These are phyloP conservation scores for Temnothorax curvispinosus DNA, from an alignment of 1,140 invertebrate species.

Conservation along the genomic window DNA sequence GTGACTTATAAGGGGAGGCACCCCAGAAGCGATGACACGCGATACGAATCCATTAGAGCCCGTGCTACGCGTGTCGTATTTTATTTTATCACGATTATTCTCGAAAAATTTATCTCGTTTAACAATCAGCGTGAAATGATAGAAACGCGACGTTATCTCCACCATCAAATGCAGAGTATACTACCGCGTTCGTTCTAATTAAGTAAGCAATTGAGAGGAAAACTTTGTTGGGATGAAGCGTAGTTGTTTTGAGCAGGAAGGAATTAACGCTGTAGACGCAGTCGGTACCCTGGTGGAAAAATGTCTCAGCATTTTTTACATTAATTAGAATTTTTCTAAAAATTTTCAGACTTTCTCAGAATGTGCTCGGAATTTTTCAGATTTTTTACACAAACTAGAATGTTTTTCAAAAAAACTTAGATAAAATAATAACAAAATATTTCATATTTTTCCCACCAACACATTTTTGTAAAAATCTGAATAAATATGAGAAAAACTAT, in stretches of 20 bases:
- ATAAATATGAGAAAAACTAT: no score
- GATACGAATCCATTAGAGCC: not conserved
- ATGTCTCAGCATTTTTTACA: no score
- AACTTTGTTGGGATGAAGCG: not conserved
- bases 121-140: not conserved
- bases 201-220: not conserved
- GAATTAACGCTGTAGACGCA: slow-evolving; percentile 3
- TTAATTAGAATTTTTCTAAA: no score
- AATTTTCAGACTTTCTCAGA: no score
- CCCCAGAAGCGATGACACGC: not conserved
- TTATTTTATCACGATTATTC: slow-evolving; percentile 9
- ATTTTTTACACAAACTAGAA: no score
- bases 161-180: not conserved
- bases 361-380: no score
- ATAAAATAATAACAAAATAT: no score
- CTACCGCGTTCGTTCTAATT: not conserved
- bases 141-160: not conserved
- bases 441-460: no score
- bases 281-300: not conserved
- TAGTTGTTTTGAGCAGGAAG: not conserved
- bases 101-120: not conserved
- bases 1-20: not conserved
- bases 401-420: no score
- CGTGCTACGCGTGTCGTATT: not conserved
- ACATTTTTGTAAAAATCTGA: no score